Conservation (phyloP, 2,113 vertebrate genomes). For the Malurus alboscapulatus region DNA sequence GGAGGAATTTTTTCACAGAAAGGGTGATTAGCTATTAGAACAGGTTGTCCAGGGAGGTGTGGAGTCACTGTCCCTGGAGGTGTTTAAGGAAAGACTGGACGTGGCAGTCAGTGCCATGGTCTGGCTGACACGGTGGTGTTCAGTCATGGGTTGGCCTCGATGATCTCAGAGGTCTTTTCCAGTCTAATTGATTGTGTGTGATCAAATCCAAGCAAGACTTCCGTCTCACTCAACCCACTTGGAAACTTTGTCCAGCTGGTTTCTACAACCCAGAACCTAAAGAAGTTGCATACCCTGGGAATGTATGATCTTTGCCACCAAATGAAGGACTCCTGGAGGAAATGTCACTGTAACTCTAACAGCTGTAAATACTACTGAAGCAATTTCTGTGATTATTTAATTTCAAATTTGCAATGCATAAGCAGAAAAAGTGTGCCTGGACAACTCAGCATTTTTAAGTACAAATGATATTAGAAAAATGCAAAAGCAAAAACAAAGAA, state of each 20-base stretch:
- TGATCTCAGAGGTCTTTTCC: background rate
- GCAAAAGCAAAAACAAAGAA: background rate
- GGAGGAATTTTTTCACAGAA: background rate
- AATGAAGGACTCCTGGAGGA: background rate
- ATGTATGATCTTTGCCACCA: background rate
- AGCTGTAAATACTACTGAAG: background rate
- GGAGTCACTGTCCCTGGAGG: rapidly evolving
- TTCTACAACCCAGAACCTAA: background rate
- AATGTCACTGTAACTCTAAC: background rate
- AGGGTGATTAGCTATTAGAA: background rate
- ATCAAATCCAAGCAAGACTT: background rate
- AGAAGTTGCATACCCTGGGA: background rate
- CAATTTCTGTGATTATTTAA: background rate
- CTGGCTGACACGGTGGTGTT: background rate
- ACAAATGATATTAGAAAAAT: background rate
- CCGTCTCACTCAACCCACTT: background rate
- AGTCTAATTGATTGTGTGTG: background rate
- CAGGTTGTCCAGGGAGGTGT: background rate
- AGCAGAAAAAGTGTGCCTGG: background rate
- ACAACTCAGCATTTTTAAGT: background rate
- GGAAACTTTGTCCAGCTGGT: background rate
- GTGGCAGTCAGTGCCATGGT: background rate
- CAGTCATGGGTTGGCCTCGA: background rate
- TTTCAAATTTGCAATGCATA: background rate
- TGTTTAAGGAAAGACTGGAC: background rate